phyloP scores from a whole-genome alignment of 2,888 invertebrate species.

The Metopia argyrocephala region DNA sequence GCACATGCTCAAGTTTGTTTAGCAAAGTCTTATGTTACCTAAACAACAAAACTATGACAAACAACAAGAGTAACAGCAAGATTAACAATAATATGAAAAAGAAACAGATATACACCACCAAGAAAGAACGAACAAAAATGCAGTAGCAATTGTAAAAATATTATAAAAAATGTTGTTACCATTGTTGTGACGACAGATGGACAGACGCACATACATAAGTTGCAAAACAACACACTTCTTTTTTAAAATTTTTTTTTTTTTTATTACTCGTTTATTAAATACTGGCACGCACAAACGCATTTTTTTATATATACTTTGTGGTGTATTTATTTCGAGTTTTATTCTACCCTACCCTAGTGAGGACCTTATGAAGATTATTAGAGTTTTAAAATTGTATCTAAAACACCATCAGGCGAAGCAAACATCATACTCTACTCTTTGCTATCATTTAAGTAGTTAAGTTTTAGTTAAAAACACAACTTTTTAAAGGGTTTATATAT shows the following conservation, averaged over 20 bases:
- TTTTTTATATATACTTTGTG: constrained; percentile 34
- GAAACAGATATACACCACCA: constrained; percentile 10
- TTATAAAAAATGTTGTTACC: constrained; percentile 46
- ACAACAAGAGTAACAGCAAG: neutral
- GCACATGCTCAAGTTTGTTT: constrained; percentile 26
- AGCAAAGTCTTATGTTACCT: constrained; percentile 35
- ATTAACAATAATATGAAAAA: constrained; percentile 1
- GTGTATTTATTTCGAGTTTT: constrained; percentile 13
- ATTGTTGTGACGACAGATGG: constrained; percentile 53
- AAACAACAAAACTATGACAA: neutral
- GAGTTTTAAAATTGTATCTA: neutral
- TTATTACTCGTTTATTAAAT: constrained; percentile 36
- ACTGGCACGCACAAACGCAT: constrained; percentile 59
- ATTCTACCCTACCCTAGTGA: neutral
- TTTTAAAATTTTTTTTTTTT: neutral
- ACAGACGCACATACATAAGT: constrained; percentile 8
- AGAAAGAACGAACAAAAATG: constrained; percentile 48
- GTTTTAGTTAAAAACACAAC: too few relatives aligned
- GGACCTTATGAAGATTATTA: neutral
- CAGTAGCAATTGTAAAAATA: constrained; percentile 59
- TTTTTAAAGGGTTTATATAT: neutral
- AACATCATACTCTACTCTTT: neutral
- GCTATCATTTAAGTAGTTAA: too few relatives aligned
- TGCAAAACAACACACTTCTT: neutral
- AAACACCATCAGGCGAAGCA: neutral